Evolutionary conservation across 2,113 vertebrate genomes (phyloP), one percentile per base, ranked within the genome.

Genomic region (Numida meleagris): DNA sequence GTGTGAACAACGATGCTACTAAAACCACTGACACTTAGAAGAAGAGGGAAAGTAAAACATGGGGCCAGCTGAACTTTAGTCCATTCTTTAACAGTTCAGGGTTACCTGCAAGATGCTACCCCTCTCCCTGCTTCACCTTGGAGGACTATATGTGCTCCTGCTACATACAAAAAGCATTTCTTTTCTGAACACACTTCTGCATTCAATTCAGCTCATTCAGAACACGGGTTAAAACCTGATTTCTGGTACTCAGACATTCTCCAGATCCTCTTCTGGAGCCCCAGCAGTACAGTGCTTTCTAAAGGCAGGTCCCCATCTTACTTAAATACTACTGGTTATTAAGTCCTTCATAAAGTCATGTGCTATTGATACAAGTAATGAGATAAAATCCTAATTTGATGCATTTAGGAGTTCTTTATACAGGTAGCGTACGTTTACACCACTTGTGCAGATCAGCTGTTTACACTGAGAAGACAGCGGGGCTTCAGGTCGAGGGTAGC

Each of bases 321-420:
- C 57, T 90, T 86, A 36, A 53, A 36, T 83, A 83, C 58, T 61
- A 81, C 21, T 61, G 78, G 70, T 61, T 43, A 68, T 0, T 25
- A 91, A 87, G 55, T 88, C 88, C 80, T 78, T 77, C 78, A 53
- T 90, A 95, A 96, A 91, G 95, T 91, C 77, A 79, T 71, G 88
- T 38, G 50, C 66, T 92, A 36, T 61, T 95, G 86, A 51, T 73
- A 88, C 84, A 91, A 88, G 89, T 89, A 76, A 89, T 81, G 76
- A 83, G 66, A 89, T 61, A 57, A 93, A 92, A 93, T 77, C 87
- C 88, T 88, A 73, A 40, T 34, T n/a, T 81, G 72, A 81, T 31
- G 53, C 16, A 8, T 57, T 90, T 82, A 89, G 86, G 84, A 91
- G 72, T 88, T 78, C 67, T 94, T 94, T 92, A 66, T 58, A 76